Evolutionary conservation across 2,888 invertebrate species (phyloP), one percentile per base, ranked within the genome.

Genomic region (Troides aeacus): DNA sequence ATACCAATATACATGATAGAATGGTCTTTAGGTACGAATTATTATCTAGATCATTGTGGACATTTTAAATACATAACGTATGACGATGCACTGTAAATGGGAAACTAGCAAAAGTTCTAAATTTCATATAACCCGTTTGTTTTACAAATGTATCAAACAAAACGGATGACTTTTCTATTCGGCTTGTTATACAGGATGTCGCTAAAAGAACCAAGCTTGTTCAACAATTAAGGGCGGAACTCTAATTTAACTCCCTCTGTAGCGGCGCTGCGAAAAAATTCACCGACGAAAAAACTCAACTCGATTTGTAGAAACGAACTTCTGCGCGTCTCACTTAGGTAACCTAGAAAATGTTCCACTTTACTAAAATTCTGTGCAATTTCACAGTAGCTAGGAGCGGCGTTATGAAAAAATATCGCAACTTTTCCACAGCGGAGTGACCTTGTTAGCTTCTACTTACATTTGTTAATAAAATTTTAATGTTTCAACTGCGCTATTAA

Each of bases 221-320:
- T 69, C 60, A 64, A 69, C 53, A 69, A 69, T 69, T 69, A 69
- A 69, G 64, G 64, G 59, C 64, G 68, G 39, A 64, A 64, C 53
- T 63, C 62, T 68, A 68, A 69, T 60, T 61, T 59, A 59, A 68
- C 62, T 58, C 46, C 8, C 50, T 50, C 63, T 62, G 53, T 67
- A 68, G 60, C 60, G 36, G 21, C 53, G 21, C 58, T 68, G 46
- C 60, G 39, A 39, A 62, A 64, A 68, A 68, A 68, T 60, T 60
- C 58, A 39, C 36, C 50, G 59, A 67, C 62, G 64, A 60, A 63
- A 68, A 66, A 68, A 59, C 53, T 60, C 36, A 60, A 68, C 63
- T 68, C 63, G 60, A 68, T 68, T 68, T 68, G 68, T 68, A 50
- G 46, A 68, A 68, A 68, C 60, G 68, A 68, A 68, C 68, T 68